phyloP scores from a whole-genome alignment of 2,797 vertebrate genomes.

The Mionectes olivaceus region DNA sequence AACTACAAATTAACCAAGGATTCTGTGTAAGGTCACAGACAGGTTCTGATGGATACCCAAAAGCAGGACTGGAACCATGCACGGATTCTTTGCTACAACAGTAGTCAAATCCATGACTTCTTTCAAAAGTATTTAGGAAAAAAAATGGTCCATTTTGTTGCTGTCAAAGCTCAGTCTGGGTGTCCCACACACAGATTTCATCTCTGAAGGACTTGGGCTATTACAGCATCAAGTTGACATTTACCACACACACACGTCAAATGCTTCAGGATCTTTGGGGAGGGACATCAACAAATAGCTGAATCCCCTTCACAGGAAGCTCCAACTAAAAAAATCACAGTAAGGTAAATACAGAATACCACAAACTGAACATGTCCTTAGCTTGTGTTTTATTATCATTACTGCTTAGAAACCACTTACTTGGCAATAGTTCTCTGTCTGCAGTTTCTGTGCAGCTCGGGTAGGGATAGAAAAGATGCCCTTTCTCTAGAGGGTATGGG shows the following conservation, averaged over 20 bases:
- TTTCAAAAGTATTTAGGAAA: background rate
- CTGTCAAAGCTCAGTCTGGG: background rate
- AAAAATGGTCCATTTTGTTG: background rate
- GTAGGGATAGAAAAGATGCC: constrained; percentile 98
- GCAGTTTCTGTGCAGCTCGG: constrained; percentile 98
- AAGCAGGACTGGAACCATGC: background rate
- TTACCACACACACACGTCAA: background rate
- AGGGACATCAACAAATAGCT: constrained; percentile 36
- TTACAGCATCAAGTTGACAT: background rate
- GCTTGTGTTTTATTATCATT: constrained; percentile 48
- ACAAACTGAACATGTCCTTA: constrained; percentile 1
- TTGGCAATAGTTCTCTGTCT: constrained; percentile 95
- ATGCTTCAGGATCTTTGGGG: background rate
- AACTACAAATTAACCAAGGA: background rate
- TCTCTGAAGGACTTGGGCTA: background rate
- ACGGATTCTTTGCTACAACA: background rate
- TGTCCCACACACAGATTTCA: background rate
- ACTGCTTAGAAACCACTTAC: constrained; percentile 83
- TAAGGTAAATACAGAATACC: constrained; percentile 53
- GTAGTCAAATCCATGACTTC: background rate
- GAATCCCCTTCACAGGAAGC: background rate
- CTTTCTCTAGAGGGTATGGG: constrained; percentile 97
- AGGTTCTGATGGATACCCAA: background rate
- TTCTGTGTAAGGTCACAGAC: background rate
- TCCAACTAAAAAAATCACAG: constrained; percentile 11